phyloP scores from a whole-genome alignment of 2,888 invertebrate species.

The Teinopalpus imperialis region DNA sequence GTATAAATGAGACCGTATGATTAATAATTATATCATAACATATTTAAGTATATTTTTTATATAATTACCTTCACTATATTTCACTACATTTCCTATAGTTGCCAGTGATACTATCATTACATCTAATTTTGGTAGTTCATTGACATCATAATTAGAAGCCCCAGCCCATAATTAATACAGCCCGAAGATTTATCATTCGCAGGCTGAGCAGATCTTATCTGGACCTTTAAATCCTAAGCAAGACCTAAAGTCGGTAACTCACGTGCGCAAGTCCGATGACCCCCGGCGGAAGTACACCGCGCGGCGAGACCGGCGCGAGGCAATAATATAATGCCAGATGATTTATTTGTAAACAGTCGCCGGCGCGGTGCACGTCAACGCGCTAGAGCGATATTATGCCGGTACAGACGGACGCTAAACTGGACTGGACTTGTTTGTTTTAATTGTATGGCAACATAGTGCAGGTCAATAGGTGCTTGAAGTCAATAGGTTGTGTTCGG shows the following conservation, averaged over 20 bases:
- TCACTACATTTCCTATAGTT: not conserved
- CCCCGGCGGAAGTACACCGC: slow-evolving; percentile 25
- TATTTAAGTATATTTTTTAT: no score
- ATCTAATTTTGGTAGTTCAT: slow-evolving; percentile 3
- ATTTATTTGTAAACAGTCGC: slow-evolving; percentile 78
- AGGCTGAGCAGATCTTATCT: slow-evolving; percentile 17
- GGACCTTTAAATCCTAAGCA: slow-evolving; percentile 22
- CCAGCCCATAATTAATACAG: slow-evolving; percentile 9
- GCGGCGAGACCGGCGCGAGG: slow-evolving; percentile 20
- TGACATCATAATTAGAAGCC: slow-evolving; percentile 15
- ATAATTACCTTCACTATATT: no score
- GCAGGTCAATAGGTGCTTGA: no score
- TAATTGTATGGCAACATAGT: no score
- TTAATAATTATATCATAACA: no score
- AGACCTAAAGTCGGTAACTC: slow-evolving; percentile 21
- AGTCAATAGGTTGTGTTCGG: no score
- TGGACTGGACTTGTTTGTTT: no score
- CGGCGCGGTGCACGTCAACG: slow-evolving; percentile 58
- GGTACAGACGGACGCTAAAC: slow-evolving; percentile 26
- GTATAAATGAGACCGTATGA: no score
- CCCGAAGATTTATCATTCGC: slow-evolving; percentile 8
- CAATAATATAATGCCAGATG: slow-evolving; percentile 50
- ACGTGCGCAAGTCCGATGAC: slow-evolving; percentile 24
- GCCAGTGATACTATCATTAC: not conserved
- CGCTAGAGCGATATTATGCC: slow-evolving; percentile 50